Percentiles rank a stretch among this genome's conserved stretches.
Evolutionary conservation across 2,113 vertebrate species (phyloP).

Genomic region (Stegostoma tigrinum): DNA sequence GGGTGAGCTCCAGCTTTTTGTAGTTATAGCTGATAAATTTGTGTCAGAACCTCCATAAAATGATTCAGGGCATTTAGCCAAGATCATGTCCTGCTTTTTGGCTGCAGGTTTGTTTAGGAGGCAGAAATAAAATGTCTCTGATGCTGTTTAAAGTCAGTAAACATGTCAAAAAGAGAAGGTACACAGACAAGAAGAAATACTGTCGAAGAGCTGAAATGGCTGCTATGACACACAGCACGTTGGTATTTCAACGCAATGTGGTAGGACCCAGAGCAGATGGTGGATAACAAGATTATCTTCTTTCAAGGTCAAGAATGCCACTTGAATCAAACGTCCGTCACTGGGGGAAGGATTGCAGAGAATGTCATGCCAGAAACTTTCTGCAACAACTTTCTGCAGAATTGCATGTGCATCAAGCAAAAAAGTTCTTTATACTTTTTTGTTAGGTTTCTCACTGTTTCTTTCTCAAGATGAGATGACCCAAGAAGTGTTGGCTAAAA

Average conservation of each 20-base stretch:
- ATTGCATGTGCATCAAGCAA: too few relatives aligned
- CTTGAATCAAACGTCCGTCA: background rate
- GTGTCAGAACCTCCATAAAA: background rate
- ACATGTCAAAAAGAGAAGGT: background rate
- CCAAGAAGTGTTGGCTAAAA: too few relatives aligned
- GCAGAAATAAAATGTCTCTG: background rate
- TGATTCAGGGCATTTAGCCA: background rate
- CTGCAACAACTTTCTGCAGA: too few relatives aligned
- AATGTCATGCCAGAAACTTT: background rate
- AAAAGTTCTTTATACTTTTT: too few relatives aligned
- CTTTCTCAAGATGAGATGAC: too few relatives aligned
- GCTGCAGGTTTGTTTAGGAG: background rate
- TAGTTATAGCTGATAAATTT: background rate
- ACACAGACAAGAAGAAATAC: background rate
- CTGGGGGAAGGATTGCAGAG: background rate
- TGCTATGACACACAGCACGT: background rate
- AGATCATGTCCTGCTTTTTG: background rate
- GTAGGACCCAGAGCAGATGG: background rate
- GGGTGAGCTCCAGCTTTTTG: background rate
- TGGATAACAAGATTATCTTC: background rate
- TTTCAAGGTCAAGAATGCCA: background rate
- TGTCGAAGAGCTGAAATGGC: background rate
- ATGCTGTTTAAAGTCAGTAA: background rate
- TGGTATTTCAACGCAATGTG: background rate
- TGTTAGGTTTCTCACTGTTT: too few relatives aligned